Conservation (phyloP, 2,797 vertebrate species). For the Sphenodon punctatus region DNA sequence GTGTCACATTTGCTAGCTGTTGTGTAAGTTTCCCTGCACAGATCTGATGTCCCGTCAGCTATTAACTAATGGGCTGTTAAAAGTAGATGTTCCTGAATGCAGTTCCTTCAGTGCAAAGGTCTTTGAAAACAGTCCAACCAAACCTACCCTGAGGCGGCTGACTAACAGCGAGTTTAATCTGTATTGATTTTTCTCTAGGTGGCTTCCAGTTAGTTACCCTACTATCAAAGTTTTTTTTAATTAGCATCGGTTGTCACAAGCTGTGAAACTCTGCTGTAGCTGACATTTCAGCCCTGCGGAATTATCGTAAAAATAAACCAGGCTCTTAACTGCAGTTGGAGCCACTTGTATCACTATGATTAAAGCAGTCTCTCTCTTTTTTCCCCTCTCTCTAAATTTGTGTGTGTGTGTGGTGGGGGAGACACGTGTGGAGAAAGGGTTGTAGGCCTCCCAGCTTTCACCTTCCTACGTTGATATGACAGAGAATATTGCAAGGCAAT, state of each 20-base stretch:
- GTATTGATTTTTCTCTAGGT: fast-evolving
- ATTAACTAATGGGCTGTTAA: fast-evolving
- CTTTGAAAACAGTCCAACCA: fast-evolving
- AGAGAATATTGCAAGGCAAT: too few species aligned
- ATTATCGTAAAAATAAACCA: neutral
- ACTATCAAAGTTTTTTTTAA: neutral
- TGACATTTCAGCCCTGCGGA: neutral
- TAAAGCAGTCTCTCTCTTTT: too few species aligned
- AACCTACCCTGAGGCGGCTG: fast-evolving
- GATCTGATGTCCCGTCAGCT: neutral
- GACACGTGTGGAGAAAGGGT: too few species aligned
- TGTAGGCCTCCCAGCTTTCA: too few species aligned
- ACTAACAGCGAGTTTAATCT: fast-evolving
- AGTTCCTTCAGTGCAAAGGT: fast-evolving
- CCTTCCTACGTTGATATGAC: too few species aligned
- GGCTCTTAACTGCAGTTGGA: too few species aligned
- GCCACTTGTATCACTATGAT: too few species aligned
- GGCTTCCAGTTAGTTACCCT: fast-evolving
- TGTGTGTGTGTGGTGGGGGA: too few species aligned
- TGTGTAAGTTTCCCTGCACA: neutral
- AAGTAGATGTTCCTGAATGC: neutral
- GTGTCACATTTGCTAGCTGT: too few species aligned
- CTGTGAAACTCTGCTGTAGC: neutral
- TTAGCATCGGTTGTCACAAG: neutral
- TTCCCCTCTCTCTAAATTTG: too few species aligned